Base-by-base conservation (phyloP, 2,888 invertebrate species). In the Catocala fraxini region DNA sequence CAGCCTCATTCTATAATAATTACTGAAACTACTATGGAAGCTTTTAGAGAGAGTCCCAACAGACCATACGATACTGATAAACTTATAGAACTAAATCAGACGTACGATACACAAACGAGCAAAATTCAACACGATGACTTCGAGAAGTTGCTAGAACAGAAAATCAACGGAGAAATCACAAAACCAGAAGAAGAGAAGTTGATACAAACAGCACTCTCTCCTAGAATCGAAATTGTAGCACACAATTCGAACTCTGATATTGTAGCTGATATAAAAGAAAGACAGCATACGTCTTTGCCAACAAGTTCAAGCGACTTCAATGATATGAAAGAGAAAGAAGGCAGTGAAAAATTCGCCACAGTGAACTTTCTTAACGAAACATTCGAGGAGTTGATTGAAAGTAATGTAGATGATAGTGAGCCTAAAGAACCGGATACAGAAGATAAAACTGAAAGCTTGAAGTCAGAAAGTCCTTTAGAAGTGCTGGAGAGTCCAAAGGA, bases 1-100 rank as follows among this genome's bases (percentile, higher is more conserved):
- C 93, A 93, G 69, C 93, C 93, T 13, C 93, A 93, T 74, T 93
- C 93, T 42, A 92, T 93, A 13, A 93, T 93, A 6, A 88, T 93
- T 52, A 93, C 93, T 4, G 92, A 92, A 77, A 83, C 85, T 43
- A 85, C 87, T 41, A 80, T 88, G 73, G 82, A 86, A 60, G 69
- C 82, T 9, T 75, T 80, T 49, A 88, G 83, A 71, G 80, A 84
- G 13, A 88, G 76, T 70, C 82, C 85, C 0, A 88, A 83, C 61
- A 79, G 71, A 51, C 85, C 85, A 6, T 84, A 75, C 51, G 89
- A 90, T 45, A 64, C 66, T 4, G 82, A 85, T 56, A 59, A 62
- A 5, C 71, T 75, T 35, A 52, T 70, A 34, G 81, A 85, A 61
- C 66, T 81, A 45, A 86, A 87, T 65, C 71, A 71, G 39, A 84